phyloP scores from a whole-genome alignment of 2,113 vertebrate species.

The Platycercus adscitus region DNA sequence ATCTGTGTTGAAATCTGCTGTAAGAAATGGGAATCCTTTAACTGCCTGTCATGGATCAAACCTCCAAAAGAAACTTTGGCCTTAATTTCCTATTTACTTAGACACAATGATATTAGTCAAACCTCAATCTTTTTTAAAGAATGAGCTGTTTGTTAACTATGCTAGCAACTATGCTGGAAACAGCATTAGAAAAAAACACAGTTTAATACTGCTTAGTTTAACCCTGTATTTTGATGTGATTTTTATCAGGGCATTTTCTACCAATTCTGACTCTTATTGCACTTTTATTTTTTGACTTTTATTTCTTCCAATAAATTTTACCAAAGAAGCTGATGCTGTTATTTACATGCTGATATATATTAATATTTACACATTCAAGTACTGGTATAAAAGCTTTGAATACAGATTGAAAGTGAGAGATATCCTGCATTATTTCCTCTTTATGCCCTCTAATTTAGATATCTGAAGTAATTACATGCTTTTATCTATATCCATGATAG shows the following conservation, averaged over 20 bases:
- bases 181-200: neutral
- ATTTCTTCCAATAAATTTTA: neutral
- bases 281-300: neutral
- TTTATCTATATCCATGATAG: neutral
- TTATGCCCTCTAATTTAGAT: neutral
- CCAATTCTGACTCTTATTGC: neutral
- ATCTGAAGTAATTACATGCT: neutral
- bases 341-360: neutral
- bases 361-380: neutral
- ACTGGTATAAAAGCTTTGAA: neutral
- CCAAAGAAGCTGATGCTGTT: neutral
- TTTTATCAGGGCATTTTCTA: neutral
- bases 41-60: neutral
- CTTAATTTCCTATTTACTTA: neutral
- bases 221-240: neutral
- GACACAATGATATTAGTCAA: neutral
- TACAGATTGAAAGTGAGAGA: neutral
- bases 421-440: neutral
- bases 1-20: neutral
- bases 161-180: neutral
- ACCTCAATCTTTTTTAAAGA: neutral
- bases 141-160: neutral
- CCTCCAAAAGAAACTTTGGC: neutral
- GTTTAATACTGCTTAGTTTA: neutral
- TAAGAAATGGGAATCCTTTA: neutral